These are phyloP conservation scores for Euwallacea similis DNA, from an alignment of 1,140 invertebrate species.

Conservation along the genomic window DNA sequence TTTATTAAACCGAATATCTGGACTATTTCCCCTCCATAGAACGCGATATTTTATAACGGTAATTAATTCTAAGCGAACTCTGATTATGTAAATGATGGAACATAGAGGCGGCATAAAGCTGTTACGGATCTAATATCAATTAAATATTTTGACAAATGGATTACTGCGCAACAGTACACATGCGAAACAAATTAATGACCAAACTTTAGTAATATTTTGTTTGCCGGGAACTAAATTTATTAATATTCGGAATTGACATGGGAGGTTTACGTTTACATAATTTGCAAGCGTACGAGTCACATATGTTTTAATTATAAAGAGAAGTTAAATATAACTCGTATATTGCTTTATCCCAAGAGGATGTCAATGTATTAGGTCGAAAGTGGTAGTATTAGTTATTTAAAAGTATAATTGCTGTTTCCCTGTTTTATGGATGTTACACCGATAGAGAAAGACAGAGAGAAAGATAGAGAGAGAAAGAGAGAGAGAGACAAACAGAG, in stretches of 20 bases:
- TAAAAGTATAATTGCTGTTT: too few species aligned
- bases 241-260: slow-evolving; percentile 3
- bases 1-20: too few species aligned
- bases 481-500: too few species aligned
- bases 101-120: slow-evolving; percentile 5
- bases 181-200: slow-evolving; percentile 2
- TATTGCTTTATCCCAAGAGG: too few species aligned
- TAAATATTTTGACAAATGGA: slow-evolving; percentile 17
- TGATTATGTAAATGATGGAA: slow-evolving; percentile 3
- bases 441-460: too few species aligned
- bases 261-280: not conserved
- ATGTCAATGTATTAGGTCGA: too few species aligned
- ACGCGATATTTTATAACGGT: not conserved
- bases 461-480: too few species aligned
- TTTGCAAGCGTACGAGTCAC: not conserved
- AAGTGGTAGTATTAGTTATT: too few species aligned
- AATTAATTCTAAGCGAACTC: slow-evolving; percentile 1
- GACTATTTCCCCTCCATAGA: too few species aligned
- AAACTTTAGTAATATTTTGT: slow-evolving; percentile 5
- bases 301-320: too few species aligned
- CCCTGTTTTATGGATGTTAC: too few species aligned
- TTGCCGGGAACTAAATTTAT: not conserved
- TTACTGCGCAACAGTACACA: not conserved
- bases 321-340: too few species aligned
- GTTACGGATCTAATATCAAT: slow-evolving; percentile 13